Evolutionary conservation across 2,113 vertebrate species (phyloP), one percentile per base, ranked within the genome.

Genomic region (Coryphaenoides rupestris): DNA sequence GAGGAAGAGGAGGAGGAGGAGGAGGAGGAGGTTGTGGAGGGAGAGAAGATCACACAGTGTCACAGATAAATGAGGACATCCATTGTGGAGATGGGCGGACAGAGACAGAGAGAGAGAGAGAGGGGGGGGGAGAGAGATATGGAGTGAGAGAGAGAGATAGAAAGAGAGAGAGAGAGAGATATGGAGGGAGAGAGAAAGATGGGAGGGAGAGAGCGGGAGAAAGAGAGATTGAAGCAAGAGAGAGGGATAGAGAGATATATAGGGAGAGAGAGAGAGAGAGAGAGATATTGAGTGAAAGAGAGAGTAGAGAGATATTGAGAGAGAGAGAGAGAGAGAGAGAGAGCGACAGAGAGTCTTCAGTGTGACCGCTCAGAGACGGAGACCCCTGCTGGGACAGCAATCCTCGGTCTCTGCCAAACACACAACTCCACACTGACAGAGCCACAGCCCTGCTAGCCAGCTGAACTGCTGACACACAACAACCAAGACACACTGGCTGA

Each of bases 341-440:
- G 54, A 17, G 24, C 40, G 24, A n/a, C 33, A 19, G 12, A 19
- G 19, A 53, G 9, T 45, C 69, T 68, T 76, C 75, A 22, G 68
- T 75, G 72, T 74, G 73, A 73, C 74, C 63, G 70, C 66, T 71
- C 58, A 1, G 73, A 4, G 9, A 76, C 66, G 21, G 72, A 26
- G 69, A 14, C 71, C 74, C 81, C 77, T 68, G 67, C 78, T 21
- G 62, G 62, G 74, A 28, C 73, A 55, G 63, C 81, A 87, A 87
- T 82, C 83, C 79, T 64, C 66, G 60, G 60, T 59, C 72, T 65
- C 67, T 68, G 73, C 75, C 76, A 78, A 84, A 79, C 33, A 40
- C 33, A 40, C 9, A 40, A 40, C 33, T 40, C 9, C 33, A 40
- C 33, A 40, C 33, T 40, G 33, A 40, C 9, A n/a, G n/a, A n/a